Base-by-base conservation (phyloP, 1,140 invertebrate genomes). In the Drosophila fuyamai region DNA sequence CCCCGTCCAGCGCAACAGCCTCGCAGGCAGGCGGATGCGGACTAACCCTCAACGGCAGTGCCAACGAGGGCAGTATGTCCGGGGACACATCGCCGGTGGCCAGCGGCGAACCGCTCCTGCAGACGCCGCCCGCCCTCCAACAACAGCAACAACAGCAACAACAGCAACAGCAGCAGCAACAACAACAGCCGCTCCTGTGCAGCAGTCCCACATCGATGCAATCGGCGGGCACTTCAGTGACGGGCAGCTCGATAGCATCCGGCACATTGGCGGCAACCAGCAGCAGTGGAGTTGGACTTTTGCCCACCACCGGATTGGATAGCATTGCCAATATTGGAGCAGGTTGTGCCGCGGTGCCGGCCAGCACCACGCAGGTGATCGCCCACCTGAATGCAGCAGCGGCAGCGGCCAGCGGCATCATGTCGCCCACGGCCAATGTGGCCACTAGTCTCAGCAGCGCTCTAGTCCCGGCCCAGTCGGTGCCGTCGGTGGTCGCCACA, bases 21-120 rank as follows among this genome's bases (percentile, higher is more conserved):
- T 92, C 75, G 23, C 65, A 60, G 51, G 60, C 75, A 48, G 23
- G 63, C 63, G 32, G 78, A 63, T 35, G 53, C 93, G n/a, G 91
- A 92, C 18, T 68, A 9, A 59, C 18, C 92, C 93, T 79, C 40
- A 85, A 82, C 66, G 93, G 89, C 70, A 94, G 92, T 35, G 41
- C 73, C 61, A 78, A 53, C 40, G 81, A 82, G 62, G 84, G 83
- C 66, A 88, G 66, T 40, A 53, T 79, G 40, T 86, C 83, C 47
- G 83, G 83, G 59, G 88, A 83, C 67, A 83, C 84, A 65, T 86
- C 83, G 54, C 83, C 83, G 56, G 86, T 86, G 63, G 83, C 83
- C 29, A 86, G 71, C 63, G 82, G 82, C 18, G 85, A 85, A 23
- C 81, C 82, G 36, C 62, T 81, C 50, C 66, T 86, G 48, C 82